Conservation (phyloP, 2,888 invertebrate genomes). For the Petrolisthes manimaculis region DNA sequence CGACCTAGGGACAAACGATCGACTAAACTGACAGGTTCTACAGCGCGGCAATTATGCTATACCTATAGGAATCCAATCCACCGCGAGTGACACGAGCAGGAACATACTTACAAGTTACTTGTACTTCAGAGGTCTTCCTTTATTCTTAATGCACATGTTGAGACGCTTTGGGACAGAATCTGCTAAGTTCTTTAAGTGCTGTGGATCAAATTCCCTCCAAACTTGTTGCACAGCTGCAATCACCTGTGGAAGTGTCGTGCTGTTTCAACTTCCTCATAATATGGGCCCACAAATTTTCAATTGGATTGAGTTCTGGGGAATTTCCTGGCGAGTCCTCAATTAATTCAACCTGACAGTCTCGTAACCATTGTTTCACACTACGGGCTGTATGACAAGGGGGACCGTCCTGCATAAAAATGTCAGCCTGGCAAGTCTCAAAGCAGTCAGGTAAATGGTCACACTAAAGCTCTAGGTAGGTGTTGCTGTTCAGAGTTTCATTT, state of each 20-base stretch:
- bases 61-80: no score
- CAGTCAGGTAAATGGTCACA: background rate
- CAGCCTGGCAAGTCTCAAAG: constrained; percentile 16
- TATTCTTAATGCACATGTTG: no score
- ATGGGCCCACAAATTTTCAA: background rate
- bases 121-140: no score
- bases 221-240: background rate
- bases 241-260: background rate
- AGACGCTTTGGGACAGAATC: background rate
- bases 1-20: no score
- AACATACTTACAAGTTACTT: no score
- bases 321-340: constrained; percentile 16
- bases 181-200: constrained; percentile 11
- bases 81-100: no score
- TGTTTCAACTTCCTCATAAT: background rate
- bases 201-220: background rate
- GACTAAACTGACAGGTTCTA: no score
- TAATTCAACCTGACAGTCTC: background rate
- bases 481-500: no score
- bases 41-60: no score
- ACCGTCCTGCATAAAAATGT: constrained; percentile 2
- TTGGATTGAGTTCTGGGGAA: background rate
- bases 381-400: constrained; percentile 10
- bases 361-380: constrained; percentile 11
- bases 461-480: no score